Conservation (phyloP, 2,888 invertebrate genomes). For the Synergus itoensis region DNA sequence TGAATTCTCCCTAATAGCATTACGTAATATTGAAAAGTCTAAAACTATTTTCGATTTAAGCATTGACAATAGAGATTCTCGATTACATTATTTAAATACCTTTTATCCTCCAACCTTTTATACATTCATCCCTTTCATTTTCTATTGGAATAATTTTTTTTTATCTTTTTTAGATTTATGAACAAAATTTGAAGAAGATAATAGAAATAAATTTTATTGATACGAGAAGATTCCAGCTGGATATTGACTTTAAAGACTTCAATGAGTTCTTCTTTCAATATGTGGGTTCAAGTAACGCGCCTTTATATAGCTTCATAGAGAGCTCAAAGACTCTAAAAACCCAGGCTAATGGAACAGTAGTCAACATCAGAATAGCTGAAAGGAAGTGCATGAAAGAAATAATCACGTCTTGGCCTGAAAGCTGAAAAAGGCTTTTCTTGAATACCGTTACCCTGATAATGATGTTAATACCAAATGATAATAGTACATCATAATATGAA, state of each 20-base stretch:
- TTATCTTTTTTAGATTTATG: neutral
- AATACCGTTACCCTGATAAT: conserved; percentile 5
- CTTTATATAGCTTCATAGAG: neutral
- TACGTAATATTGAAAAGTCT: too few species aligned
- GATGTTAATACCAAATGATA: too few species aligned
- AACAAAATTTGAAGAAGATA: too few species aligned
- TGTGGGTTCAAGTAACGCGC: conserved; percentile 6
- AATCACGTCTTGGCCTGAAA: conserved; percentile 5
- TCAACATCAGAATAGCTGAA: conserved; percentile 10
- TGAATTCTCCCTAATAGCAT: too few species aligned
- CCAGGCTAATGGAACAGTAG: conserved; percentile 21
- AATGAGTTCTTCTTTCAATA: neutral
- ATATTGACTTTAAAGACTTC: conserved; percentile 28
- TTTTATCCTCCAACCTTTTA: too few species aligned
- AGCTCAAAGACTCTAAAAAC: conserved; percentile 19
- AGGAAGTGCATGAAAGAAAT: conserved; percentile 25
- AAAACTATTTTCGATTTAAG: neutral
- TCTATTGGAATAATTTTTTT: neutral
- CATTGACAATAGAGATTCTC: neutral
- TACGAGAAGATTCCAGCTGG: neutral
- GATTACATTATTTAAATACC: too few species aligned
- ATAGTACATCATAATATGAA: too few species aligned
- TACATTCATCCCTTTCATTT: neutral
- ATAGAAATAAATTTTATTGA: too few species aligned
- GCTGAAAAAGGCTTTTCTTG: neutral